Conservation (phyloP, 1,140 invertebrate species). For the Mizuhopecten yessoensis region DNA sequence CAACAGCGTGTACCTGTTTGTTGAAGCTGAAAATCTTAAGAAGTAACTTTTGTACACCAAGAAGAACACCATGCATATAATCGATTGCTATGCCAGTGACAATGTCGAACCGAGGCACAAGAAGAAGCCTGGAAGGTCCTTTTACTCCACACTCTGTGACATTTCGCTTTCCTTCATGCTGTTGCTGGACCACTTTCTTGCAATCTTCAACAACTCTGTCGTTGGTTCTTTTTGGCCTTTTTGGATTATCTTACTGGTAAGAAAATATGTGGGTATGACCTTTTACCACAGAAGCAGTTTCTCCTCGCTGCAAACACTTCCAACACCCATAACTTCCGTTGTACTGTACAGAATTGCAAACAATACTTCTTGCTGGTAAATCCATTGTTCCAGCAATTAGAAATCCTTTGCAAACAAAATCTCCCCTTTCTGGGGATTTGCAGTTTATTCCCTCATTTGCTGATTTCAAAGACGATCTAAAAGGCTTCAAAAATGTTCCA, state of each 20-base stretch:
- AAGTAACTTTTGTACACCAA: slow-evolving; percentile 58
- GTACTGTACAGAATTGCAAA: slow-evolving; percentile 61
- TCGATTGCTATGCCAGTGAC: slow-evolving; percentile 61
- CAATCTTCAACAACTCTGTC: slow-evolving; percentile 47
- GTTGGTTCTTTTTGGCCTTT: slow-evolving; percentile 51
- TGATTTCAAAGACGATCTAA: slow-evolving; percentile 15
- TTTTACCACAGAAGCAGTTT: slow-evolving; percentile 47
- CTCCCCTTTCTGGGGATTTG: slow-evolving; percentile 11
- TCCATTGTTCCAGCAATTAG: slow-evolving; percentile 61
- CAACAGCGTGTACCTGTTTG: not conserved
- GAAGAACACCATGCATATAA: slow-evolving; percentile 66
- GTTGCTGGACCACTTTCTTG: not conserved
- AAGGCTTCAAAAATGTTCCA: slow-evolving; percentile 45
- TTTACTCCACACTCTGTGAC: slow-evolving; percentile 51
- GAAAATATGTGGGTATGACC: slow-evolving; percentile 52
- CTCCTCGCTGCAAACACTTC: slow-evolving; percentile 56
- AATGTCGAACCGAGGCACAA: slow-evolving; percentile 57
- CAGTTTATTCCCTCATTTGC: slow-evolving; percentile 32
- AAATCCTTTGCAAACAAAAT: slow-evolving; percentile 53
- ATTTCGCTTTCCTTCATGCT: slow-evolving; percentile 3
- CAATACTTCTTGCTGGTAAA: slow-evolving; percentile 56
- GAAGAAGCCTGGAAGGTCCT: slow-evolving; percentile 58
- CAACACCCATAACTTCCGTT: slow-evolving; percentile 61
- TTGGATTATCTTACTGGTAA: slow-evolving; percentile 45
- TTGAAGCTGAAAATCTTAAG: slow-evolving; percentile 45